Percentiles rank a stretch among this genome's conserved stretches.
phyloP scores from a whole-genome alignment of 2,113 vertebrate species.

The Laterallus jamaicensis region DNA sequence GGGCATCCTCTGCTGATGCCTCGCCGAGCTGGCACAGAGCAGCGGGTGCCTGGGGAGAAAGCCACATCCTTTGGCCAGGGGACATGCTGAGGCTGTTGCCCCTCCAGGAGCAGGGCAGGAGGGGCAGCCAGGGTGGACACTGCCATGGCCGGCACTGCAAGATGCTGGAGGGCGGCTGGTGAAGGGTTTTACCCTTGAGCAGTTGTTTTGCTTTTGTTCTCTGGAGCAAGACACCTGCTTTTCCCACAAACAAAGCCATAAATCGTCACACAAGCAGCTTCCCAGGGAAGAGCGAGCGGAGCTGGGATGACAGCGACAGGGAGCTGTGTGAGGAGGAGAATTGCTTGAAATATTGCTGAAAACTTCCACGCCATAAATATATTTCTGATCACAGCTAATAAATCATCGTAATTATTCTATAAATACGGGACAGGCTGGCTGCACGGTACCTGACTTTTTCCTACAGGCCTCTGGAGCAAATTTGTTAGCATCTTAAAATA shows the following conservation, averaged over 20 bases:
- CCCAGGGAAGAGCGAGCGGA: conserved; percentile 24
- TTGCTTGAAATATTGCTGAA: conserved; percentile 56
- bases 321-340: conserved; percentile 46
- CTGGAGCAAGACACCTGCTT: conserved; percentile 58
- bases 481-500: conserved; percentile 62
- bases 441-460: not conserved
- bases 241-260: conserved; percentile 59
- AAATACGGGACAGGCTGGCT: conserved; percentile 52
- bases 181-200: conserved; percentile 36
- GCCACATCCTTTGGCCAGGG: not conserved
- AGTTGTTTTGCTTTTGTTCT: conserved; percentile 45
- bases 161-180: not conserved
- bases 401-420: conserved; percentile 67
- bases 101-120: not conserved
- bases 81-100: not conserved
- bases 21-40: fast-evolving
- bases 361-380: conserved; percentile 55
- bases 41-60: not conserved
- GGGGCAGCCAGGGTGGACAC: not conserved
- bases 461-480: conserved; percentile 32
- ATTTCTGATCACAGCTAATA: conserved; percentile 48
- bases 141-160: fast-evolving
- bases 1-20: not conserved
- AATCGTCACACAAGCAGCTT: conserved; percentile 23
- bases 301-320: conserved; percentile 32